These are phyloP conservation scores for Sandelia bainsii DNA, from an alignment of 2,797 vertebrate genomes.

Conservation along the genomic window DNA sequence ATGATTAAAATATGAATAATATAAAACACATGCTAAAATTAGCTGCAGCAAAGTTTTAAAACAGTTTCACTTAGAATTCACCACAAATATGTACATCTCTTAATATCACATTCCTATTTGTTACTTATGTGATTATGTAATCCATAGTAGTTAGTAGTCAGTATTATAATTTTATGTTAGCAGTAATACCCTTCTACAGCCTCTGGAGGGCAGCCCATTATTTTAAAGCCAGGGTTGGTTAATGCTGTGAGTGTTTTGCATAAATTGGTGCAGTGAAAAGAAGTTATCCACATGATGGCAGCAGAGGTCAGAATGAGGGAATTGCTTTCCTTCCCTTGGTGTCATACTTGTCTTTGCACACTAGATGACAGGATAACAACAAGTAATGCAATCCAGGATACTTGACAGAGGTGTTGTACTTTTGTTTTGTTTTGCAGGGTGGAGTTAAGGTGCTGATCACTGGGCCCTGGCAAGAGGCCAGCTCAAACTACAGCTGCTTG, in stretches of 20 bases:
- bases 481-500: slow-evolving; percentile 97
- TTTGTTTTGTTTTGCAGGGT: slow-evolving; percentile 84
- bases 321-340: neutral
- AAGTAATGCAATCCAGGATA: neutral
- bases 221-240: neutral
- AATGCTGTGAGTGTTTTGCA: neutral
- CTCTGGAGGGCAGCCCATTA: slow-evolving; percentile 50
- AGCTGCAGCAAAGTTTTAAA: too few species aligned
- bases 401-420: slow-evolving; percentile 10
- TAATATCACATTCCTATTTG: neutral
- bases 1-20: too few species aligned
- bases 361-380: slow-evolving; percentile 65
- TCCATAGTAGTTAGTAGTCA: neutral
- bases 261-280: neutral
- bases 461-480: slow-evolving; percentile 97
- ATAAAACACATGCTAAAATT: too few species aligned
- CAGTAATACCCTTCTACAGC: slow-evolving; percentile 28
- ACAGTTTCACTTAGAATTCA: too few species aligned
- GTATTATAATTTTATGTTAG: neutral
- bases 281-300: slow-evolving; percentile 74
- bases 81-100: too few species aligned
- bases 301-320: slow-evolving; percentile 39
- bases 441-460: slow-evolving; percentile 99
- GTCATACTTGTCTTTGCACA: slow-evolving; percentile 45
- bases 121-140: neutral